A percentile compares a stretch with the other conserved stretches of the same genome.
Evolutionary conservation across 2,797 vertebrate genomes (phyloP).

Genomic region (Novumbra hubbsi): DNA sequence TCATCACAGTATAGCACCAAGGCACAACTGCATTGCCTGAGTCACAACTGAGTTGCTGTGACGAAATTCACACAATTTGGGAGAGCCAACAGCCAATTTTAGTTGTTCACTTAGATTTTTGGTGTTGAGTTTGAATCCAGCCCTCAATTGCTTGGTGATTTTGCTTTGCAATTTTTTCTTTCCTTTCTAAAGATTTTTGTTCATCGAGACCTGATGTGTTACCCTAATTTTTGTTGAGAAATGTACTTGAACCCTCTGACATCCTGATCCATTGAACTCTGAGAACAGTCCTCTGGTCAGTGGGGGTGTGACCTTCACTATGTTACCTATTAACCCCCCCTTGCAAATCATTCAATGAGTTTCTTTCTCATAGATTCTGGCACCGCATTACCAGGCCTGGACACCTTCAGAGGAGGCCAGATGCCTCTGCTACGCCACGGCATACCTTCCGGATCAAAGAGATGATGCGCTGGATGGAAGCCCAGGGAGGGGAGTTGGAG

Average conservation of each 20-base stretch:
- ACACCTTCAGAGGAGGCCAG: not conserved
- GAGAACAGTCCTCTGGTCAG: not conserved
- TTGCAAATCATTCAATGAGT: not conserved
- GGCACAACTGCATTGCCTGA: no score
- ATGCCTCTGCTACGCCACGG: not conserved
- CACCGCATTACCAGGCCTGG: conserved; percentile 4
- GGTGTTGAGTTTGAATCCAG: no score
- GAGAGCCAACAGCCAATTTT: no score
- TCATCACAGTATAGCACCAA: no score
- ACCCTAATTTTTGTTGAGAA: no score
- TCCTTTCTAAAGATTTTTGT: no score
- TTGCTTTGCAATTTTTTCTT: no score
- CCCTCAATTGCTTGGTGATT: no score
- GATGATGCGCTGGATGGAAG: conserved; percentile 17
- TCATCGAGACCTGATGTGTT: no score
- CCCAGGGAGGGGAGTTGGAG: conserved; percentile 20
- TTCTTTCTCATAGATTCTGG: conserved; percentile 7
- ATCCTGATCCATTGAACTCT: conserved; percentile 11
- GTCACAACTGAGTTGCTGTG: no score
- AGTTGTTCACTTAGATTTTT: no score
- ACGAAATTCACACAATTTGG: no score
- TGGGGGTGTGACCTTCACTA: not conserved
- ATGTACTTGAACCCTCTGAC: not conserved
- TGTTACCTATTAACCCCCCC: not conserved
- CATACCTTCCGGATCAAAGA: conserved; percentile 7